Percentiles rank a stretch among this genome's conserved stretches.
Conservation (phyloP, 2,888 invertebrate species). For the Epinotia demarniana region DNA sequence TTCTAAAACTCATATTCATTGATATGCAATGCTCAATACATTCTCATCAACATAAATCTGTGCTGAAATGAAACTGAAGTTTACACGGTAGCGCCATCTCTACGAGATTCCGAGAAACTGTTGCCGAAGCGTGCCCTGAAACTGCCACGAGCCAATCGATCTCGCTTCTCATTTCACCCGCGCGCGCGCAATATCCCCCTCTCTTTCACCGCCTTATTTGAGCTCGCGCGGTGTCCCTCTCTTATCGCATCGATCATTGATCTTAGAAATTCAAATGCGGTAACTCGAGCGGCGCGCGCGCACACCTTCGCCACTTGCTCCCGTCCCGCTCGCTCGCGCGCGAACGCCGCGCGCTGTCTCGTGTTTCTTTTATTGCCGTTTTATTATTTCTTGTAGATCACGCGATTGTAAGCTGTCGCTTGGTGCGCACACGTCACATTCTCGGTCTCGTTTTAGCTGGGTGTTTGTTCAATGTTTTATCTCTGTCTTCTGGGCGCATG, state of each 20-base stretch:
- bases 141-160: slow-evolving; percentile 76
- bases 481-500: slow-evolving; percentile 75
- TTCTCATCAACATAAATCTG: background rate
- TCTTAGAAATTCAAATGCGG: slow-evolving; percentile 83
- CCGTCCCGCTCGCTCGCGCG: slow-evolving; percentile 75
- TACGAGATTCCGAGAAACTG: slow-evolving; percentile 50
- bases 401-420: slow-evolving; percentile 84
- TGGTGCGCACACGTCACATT: slow-evolving; percentile 82
- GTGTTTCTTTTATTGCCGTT: slow-evolving; percentile 84
- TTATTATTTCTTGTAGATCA: slow-evolving; percentile 85
- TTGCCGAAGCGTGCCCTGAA: slow-evolving; percentile 61
- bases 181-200: slow-evolving; percentile 52
- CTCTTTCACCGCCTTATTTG: slow-evolving; percentile 59
- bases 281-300: slow-evolving; percentile 81
- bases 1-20: background rate
- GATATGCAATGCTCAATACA: background rate
- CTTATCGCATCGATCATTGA: slow-evolving; percentile 83
- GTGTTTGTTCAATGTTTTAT: slow-evolving; percentile 52
- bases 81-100: slow-evolving; percentile 69
- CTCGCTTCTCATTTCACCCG: slow-evolving; percentile 58
- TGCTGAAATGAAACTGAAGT: background rate
- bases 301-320: slow-evolving; percentile 68
- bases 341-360: slow-evolving; percentile 76
- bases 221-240: slow-evolving; percentile 67
- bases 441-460: slow-evolving; percentile 58